phyloP scores from a whole-genome alignment of 2,888 invertebrate genomes.

The Drosophila conformis region DNA sequence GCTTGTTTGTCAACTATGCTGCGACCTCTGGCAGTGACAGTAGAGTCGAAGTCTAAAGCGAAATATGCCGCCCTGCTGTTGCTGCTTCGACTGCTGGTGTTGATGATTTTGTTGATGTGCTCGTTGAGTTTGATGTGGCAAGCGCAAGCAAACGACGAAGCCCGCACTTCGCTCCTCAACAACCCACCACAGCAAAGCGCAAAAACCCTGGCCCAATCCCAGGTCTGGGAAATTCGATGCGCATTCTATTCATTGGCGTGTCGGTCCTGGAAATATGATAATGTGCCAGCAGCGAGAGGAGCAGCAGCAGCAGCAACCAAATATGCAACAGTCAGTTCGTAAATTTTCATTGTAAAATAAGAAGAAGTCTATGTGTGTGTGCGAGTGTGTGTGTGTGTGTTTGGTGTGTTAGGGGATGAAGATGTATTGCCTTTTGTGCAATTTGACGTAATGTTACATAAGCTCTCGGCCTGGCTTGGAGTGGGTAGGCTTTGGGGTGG shows the following conservation, averaged over 20 bases:
- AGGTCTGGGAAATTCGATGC: constrained; percentile 81
- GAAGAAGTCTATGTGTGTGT: constrained; percentile 30
- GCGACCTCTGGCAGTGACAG: constrained; percentile 55
- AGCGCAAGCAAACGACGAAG: constrained; percentile 11
- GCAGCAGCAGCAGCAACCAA: constrained; percentile 30
- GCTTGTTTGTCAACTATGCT: constrained; percentile 83
- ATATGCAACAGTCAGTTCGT: constrained; percentile 79
- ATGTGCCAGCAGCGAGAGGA: constrained; percentile 64
- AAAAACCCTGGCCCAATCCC: constrained; percentile 48
- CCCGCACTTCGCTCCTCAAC: constrained; percentile 12
- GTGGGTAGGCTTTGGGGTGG: constrained; percentile 13
- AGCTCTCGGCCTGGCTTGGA: constrained; percentile 43
- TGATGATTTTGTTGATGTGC: constrained; percentile 78
- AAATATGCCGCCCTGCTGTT: constrained; percentile 41
- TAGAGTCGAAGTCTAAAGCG: constrained; percentile 36
- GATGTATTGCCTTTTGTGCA: constrained; percentile 82
- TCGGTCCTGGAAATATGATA: constrained; percentile 81
- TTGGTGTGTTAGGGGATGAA: constrained; percentile 75
- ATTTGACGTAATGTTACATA: constrained; percentile 83
- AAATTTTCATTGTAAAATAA: constrained; percentile 78
- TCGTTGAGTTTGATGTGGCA: constrained; percentile 74
- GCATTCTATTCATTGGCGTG: constrained; percentile 82
- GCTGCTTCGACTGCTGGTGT: constrained; percentile 49
- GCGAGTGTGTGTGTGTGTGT: constrained; percentile 4
- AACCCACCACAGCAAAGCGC: constrained; percentile 8